A percentile compares a stretch with the other conserved stretches of the same genome.
Evolutionary conservation across 2,888 invertebrate species (phyloP).

Genomic region (Caenorhabditis sp.): DNA sequence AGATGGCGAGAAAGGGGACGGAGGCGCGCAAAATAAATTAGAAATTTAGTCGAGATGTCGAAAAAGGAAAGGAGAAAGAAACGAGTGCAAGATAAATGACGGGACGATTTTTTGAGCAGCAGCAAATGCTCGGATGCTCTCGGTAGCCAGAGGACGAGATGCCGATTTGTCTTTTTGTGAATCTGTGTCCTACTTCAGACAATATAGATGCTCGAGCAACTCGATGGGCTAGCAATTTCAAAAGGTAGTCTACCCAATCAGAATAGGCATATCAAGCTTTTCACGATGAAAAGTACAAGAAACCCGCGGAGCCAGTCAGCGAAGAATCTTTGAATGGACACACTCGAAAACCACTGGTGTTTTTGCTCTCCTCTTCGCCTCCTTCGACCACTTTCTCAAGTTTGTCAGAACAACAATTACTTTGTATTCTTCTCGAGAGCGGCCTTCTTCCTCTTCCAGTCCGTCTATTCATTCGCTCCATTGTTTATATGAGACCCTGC

Average conservation of each 20-base stretch:
- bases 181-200: no score
- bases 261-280: no score
- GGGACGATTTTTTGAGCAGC: slow-evolving; percentile 28
- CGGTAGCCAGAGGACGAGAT: not conserved
- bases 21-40: slow-evolving; percentile 52
- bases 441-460: no score
- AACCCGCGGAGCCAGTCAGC: no score
- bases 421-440: slow-evolving; percentile 25
- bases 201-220: no score
- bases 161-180: not conserved
- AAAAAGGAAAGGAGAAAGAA: slow-evolving; percentile 22
- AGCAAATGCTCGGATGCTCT: not conserved
- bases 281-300: not conserved
- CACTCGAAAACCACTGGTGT: slow-evolving; percentile 43
- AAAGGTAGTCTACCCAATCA: no score
- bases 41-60: slow-evolving; percentile 62
- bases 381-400: slow-evolving; percentile 11
- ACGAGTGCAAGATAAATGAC: slow-evolving; percentile 59
- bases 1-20: not conserved
- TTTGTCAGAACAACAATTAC: slow-evolving; percentile 28
- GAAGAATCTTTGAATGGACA: no score
- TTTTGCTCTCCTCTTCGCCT: no score
- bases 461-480: slow-evolving; percentile 10
- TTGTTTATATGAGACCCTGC: slow-evolving; percentile 19
- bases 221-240: no score